Evolutionary conservation across 2,113 vertebrate species (phyloP), one percentile per base, ranked within the genome.

Genomic region (Sinocyclocheilus maitianheensis): DNA sequence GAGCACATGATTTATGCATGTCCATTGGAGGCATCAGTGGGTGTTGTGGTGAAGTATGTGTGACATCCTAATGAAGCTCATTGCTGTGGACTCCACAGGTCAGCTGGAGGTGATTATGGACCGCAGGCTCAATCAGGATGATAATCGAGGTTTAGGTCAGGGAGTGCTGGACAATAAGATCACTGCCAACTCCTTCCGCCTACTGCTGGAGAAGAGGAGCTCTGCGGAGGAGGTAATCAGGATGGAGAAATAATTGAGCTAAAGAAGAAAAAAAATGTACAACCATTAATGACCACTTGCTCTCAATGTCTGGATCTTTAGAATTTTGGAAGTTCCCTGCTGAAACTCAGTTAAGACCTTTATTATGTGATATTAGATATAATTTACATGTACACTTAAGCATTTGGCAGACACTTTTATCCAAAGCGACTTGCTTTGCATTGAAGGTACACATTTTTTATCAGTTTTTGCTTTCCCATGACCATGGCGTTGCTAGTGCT

Each of bases 101-200:
- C 95, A 97, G 89, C 91, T 99, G 90, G 97, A 99, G 92, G 95
- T 98, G 78, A 95, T 99, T 83, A 92, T 99, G 96, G 97, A 99
- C 93, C 95, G 97, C 24, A 94, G 96, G 71, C 95, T 99, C 87
- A 96, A 97, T 94, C 97, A 99, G 91, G 97, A 99, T 71, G 97
- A 99, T 90, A 98, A 98, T 91, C 96, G 97, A 30, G 97, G 97
- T 24, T 96, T 99, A 46, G 97, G 97, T 58, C 97, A 99, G 94
- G 97, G 97, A 60, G 93, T 98, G 76, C 95, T 96, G n/a, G 97
- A 98, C 91, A 99, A 98, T 91, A 99, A 98, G 91, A 93, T 97
- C 79, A 98, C 97, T 51, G 95, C 94, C 18, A 97, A 95, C 89
- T 85, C 95, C 14, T 98, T 96, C 91, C 93, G 95, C 89, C 90